Evolutionary conservation across 2,797 vertebrate genomes (phyloP), one percentile per base, ranked within the genome.

Genomic region (Hyperoplus immaculatus): DNA sequence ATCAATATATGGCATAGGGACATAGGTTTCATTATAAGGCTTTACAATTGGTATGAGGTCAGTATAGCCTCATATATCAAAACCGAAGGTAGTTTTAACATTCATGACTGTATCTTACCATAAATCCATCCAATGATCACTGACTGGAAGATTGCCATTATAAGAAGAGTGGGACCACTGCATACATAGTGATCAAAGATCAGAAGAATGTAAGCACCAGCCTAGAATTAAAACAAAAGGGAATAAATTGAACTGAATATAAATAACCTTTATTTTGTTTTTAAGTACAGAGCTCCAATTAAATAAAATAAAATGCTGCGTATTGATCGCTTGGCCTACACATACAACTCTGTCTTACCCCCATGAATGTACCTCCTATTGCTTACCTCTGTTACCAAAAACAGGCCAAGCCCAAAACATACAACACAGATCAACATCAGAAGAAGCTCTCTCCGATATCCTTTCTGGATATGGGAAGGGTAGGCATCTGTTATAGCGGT

Each of bases 341-440:
- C 29, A 29, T 29, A 29, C 29, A 29, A 29, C 29, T 29, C 29
- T 29, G 29, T 29, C 29, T 29, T 29, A 29, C 18, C 21, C 36
- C 43, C 21, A 51, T 36, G 39, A 65, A n/a, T 53, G 36, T 5
- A 39, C 10, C 6, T 58, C 29, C 69, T 0, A 63, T 8, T 62
- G 39, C 92, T 95, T 83, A 98, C 97, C 95, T 97, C 93, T 0
- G 96, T 94, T 68, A 97, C 92, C 79, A 97, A 73, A 7, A 96
- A 36, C 5, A 97, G 94, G 7, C 96, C 96, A 12, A 96, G n/a
- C 5, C 94, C 56, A 88, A 93, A 97, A 86, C 93, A 94, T 1
- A 87, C 1, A 13, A 81, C 53, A 0, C 95, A 94, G 13, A 98
- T 56, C 51, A 83, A 83, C 39, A 98, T 72, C 75, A 97, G 95